These are phyloP conservation scores for Drosophila funebris DNA, from an alignment of 1,140 invertebrate species.

Conservation along the genomic window DNA sequence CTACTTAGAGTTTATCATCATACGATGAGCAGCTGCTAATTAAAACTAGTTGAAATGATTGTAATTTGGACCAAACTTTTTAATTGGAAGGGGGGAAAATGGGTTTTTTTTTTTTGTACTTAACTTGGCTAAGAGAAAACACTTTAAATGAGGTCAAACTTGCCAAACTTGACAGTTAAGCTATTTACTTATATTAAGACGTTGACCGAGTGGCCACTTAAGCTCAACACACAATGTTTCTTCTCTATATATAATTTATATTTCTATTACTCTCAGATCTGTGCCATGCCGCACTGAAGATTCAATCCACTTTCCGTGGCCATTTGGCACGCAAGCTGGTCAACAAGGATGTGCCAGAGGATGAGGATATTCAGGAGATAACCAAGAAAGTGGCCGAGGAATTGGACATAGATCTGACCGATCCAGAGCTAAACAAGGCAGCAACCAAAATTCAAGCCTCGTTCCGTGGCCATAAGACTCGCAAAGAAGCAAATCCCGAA, in stretches of 20 bases:
- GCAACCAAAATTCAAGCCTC: conserved; percentile 97
- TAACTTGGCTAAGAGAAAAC: conserved; percentile 14
- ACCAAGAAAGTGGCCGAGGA: conserved; percentile 86
- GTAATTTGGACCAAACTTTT: conserved; percentile 53
- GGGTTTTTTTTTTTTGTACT: conserved; percentile 15
- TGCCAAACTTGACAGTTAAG: conserved; percentile 36
- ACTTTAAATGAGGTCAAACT: conserved; percentile 9
- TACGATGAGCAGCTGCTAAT: conserved; percentile 35
- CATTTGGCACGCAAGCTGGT: conserved; percentile 93
- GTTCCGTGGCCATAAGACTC: conserved; percentile 94
- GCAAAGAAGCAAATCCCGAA: conserved; percentile 87
- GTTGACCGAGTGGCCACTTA: conserved; percentile 58
- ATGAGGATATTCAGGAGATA: conserved; percentile 83
- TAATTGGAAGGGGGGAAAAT: conserved; percentile 27
- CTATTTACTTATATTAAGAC: conserved; percentile 33
- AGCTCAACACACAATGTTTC: conserved; percentile 1
- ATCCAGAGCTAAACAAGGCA: conserved; percentile 95
- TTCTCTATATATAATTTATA: background rate
- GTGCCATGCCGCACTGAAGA: conserved; percentile 94
- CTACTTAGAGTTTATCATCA: conserved; percentile 5
- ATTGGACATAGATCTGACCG: conserved; percentile 91
- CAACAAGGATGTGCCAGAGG: conserved; percentile 83
- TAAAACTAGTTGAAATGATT: conserved; percentile 58
- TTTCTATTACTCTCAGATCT: conserved; percentile 87
- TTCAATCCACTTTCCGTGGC: conserved; percentile 96